Conservation (phyloP, 2,888 invertebrate genomes). For the Hyppa rectilinea region DNA sequence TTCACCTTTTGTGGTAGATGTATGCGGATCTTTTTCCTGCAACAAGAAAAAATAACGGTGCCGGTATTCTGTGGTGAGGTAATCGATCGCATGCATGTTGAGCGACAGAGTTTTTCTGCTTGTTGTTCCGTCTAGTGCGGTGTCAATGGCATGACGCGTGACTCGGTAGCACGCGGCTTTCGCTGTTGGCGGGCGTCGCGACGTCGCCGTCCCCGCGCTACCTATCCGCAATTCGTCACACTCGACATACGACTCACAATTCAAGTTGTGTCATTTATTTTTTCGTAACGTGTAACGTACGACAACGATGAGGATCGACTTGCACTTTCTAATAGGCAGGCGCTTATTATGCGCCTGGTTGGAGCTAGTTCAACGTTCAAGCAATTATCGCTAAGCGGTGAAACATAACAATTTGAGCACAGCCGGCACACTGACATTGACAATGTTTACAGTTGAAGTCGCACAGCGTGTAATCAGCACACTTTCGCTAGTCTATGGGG, state of each 20-base stretch:
- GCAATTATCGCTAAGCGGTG: conserved; percentile 79
- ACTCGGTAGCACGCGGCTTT: conserved; percentile 82
- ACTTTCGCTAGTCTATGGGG: conserved; percentile 71
- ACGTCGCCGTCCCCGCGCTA: conserved; percentile 68
- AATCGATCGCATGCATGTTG: conserved; percentile 80
- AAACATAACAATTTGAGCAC: conserved; percentile 79
- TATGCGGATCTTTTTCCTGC: conserved; percentile 90
- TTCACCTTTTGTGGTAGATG: conserved; percentile 90
- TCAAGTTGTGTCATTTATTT: conserved; percentile 71
- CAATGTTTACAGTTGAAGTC: conserved; percentile 74
- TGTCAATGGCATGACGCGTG: conserved; percentile 85
- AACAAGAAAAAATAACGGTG: conserved; percentile 83
- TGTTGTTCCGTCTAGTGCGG: conserved; percentile 80
- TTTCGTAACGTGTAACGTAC: conserved; percentile 61
- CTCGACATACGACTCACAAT: conserved; percentile 72
- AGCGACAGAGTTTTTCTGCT: conserved; percentile 71
- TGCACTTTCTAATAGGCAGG: conserved; percentile 79
- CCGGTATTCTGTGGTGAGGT: conserved; percentile 72
- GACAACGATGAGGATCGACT: conserved; percentile 68
- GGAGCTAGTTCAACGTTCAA: conserved; percentile 72
- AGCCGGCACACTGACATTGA: conserved; percentile 81
- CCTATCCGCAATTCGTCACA: conserved; percentile 71
- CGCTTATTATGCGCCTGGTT: conserved; percentile 75
- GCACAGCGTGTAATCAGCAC: conserved; percentile 72
- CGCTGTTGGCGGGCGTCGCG: conserved; percentile 76